Base-by-base conservation (phyloP, 1,140 invertebrate species). In the Microplitis demolitor region DNA sequence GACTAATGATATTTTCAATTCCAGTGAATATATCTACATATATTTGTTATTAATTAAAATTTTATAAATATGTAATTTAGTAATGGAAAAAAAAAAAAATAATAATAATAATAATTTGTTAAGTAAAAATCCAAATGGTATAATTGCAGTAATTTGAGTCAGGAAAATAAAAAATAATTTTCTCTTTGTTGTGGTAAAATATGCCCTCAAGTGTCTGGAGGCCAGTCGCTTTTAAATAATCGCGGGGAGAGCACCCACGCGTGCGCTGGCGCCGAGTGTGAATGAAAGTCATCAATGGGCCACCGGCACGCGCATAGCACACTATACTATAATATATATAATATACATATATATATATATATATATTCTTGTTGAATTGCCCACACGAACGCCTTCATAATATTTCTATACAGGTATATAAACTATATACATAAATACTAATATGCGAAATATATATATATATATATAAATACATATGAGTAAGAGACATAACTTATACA, bases 241-340 rank as follows among this genome's bases (percentile, higher is more conserved):
- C 71, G 71, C 74, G 71, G 16, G 62, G 35, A 45, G 39, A 35
- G 54, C 67, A 71, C 67, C 69, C 72, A 73, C 76, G 73, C 74
- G 68, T 51, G 66, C 68, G 63, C 69, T 14, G 60, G 70, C 58
- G 66, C 71, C 67, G 51, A 72, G 73, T 72, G 74, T 76, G 76
- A 81, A 80, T 81, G 78, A 76, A 79, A 79, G 72, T 79, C 76
- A 73, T 73, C 75, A 74, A 77, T 73, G 72, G 69, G 66, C 60
- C 67, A 53, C 54, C 58, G 58, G 62, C 68, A 68, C 63, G 68
- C 62, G 62, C 73, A 68, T 45, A 45, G 39, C 39, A 45, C 39
- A 45, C 39, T 45, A 11, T 45, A 45, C 39, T 45, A 45, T 45
- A 45, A 9, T 45, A 45, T 45, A 45, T 45, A 45, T 11, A 45